Evolutionary conservation across 2,113 vertebrate genomes (phyloP).

Genomic region (Nycticebus coucang): DNA sequence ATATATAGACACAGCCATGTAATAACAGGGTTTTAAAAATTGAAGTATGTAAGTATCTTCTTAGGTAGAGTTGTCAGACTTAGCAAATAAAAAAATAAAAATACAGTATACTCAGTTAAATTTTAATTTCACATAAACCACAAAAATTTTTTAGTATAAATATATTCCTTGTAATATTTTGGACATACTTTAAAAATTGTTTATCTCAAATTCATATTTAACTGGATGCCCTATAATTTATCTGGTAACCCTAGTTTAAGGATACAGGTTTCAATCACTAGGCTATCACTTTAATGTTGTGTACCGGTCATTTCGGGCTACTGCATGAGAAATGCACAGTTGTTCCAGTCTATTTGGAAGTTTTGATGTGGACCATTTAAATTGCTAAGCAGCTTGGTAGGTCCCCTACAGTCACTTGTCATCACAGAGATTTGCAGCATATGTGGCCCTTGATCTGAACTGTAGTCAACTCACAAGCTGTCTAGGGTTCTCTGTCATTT

Average conservation of each 20-base stretch:
- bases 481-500: constrained; percentile 66
- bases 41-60: constrained; percentile 35
- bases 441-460: constrained; percentile 61
- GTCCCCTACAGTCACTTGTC: constrained; percentile 26
- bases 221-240: constrained; percentile 37
- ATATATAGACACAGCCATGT: neutral
- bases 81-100: constrained; percentile 44
- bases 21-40: neutral
- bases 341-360: constrained; percentile 36
- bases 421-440: constrained; percentile 49
- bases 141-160: constrained; percentile 30
- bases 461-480: constrained; percentile 61
- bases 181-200: neutral
- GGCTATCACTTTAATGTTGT: neutral
- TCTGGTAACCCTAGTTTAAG: neutral
- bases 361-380: neutral
- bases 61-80: neutral
- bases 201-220: constrained; percentile 39
- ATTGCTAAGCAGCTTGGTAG: neutral
- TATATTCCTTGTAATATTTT: neutral
- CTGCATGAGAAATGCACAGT: constrained; percentile 45
- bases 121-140: constrained; percentile 49
- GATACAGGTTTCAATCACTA: constrained; percentile 33
- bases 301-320: constrained; percentile 39
- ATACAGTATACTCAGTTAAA: neutral